Base-by-base conservation (phyloP, 2,888 invertebrate genomes). In the Harpalus rubripes region DNA sequence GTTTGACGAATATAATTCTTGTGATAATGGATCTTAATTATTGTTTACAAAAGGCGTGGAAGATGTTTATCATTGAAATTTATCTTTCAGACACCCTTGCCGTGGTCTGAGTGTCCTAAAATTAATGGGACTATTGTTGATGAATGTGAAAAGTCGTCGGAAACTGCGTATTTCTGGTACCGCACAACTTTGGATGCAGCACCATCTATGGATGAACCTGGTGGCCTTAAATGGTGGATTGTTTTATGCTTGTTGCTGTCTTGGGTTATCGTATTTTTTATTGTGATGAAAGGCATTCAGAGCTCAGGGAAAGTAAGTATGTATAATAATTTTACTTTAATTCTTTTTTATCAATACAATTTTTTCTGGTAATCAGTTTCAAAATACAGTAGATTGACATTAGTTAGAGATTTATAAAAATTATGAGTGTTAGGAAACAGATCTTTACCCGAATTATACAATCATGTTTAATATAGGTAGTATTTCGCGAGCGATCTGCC, bases 211-310 rank as follows among this genome's bases (percentile, higher is more conserved):
- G 96, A 97, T 26, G 95, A 96, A 63, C 95, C 96, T 0, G 97
- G 96, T 41, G 95, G 95, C 26, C 95, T 98, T 6, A 95, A 96
- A 88, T 98, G 97, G 97, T 98, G 98, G 96, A 98, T 98, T 90
- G 96, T 97, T 0, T 91, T 97, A 44, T 98, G 98, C 89, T 93
- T 98, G 74, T 90, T 97, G 85, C 92, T 98, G 41, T 96, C 98
- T 22, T 98, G 98, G 98, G 91, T 95, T 76, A 93, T 98, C 87
- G 98, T 98, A 41, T 98, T 97, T 92, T 96, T 97, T 90, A 98
- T 98, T 89, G 97, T 98, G 68, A 98, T 98, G 97, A 97, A 97
- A 91, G 98, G 98, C 74, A 98, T 98, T 87, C 98, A 98, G 92
- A 98, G 98, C 88, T 98, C 98, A 87, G 98, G 98, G 89, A 98